Base-by-base conservation (phyloP, 1,140 invertebrate species). In the Drosophila suzukii region DNA sequence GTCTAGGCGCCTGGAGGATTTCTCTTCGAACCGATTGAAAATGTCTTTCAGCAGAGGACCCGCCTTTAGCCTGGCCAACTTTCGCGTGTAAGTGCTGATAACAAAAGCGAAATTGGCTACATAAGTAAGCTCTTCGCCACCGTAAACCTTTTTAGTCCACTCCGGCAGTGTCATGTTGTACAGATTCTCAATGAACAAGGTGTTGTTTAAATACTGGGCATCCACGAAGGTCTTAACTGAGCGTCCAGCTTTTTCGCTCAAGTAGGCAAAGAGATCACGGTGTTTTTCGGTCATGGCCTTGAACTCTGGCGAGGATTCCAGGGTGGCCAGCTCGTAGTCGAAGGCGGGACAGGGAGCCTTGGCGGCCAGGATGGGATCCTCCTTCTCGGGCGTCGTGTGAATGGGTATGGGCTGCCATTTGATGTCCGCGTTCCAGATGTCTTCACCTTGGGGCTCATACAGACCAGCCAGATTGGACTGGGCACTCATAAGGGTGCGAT, bases 371-470 rank as follows among this genome's bases (percentile, higher is more conserved):
- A 91, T 51, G 68, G 94, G 82, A 93, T 98, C 97, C 24, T 94
- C 65, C 2, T 93, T 76, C 90, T 95, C 93, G 0, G 96, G 95
- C 17, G 93, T 78, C 1, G 97, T 97, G 77, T 98, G 97, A 10
- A 98, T 94, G 0, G 98, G 97, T 78, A 98, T 96, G 0, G 98
- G 97, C 92, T 98, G 97, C 98, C 98, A 99, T 11, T 93, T 81
- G 2, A 98, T 90, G 4, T 94, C 71, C 0, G 79, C 60, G 86
- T 97, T 94, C 96, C 97, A 98, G 4, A 95, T 66, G 78, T 95
- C 93, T 15, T 92, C 81, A 5, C 92, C 93, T 12, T 83, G 81
- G 0, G 95, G 95, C 7, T 96, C 96, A 90, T 95, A 97, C 67
- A 97, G 94, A 6, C 97, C 97, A 60, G 97, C 97, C 59, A 98